phyloP scores from a whole-genome alignment of 2,797 vertebrate species.

The Muscicapa striata region DNA sequence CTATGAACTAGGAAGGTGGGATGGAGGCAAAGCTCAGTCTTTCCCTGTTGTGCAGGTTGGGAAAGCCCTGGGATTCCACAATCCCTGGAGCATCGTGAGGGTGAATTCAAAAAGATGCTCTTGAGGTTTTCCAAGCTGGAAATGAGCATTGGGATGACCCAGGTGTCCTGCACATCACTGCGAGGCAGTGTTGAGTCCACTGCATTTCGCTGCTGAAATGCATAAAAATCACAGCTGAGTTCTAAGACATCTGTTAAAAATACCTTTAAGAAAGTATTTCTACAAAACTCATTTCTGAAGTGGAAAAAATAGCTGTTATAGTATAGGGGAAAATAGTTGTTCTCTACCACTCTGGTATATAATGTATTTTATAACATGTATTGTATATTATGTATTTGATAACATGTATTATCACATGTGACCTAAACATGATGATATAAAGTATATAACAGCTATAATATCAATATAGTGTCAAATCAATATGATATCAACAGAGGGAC shows the following conservation, averaged over 20 bases:
- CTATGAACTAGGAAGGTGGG: background rate
- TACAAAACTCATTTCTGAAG: background rate
- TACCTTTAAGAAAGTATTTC: background rate
- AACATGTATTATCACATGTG: background rate
- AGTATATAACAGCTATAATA: background rate
- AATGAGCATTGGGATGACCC: accelerated
- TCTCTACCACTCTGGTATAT: accelerated
- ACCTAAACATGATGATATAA: background rate
- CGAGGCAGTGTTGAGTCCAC: background rate
- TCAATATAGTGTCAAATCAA: accelerated
- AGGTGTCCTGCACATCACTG: background rate
- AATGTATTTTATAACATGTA: background rate
- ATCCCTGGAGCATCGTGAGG: accelerated
- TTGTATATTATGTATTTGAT: background rate
- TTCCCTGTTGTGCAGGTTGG: accelerated
- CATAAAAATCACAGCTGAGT: background rate
- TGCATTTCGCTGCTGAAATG: background rate
- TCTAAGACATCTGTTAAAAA: background rate
- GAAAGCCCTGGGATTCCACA: accelerated
- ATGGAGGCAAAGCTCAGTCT: background rate
- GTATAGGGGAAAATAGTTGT: background rate
- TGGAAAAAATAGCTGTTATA: too few species aligned
- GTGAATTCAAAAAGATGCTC: accelerated
- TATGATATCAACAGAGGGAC: accelerated
- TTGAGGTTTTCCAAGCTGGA: background rate